phyloP scores from a whole-genome alignment of 2,113 vertebrate genomes.

The Cranoglanis bouderius region DNA sequence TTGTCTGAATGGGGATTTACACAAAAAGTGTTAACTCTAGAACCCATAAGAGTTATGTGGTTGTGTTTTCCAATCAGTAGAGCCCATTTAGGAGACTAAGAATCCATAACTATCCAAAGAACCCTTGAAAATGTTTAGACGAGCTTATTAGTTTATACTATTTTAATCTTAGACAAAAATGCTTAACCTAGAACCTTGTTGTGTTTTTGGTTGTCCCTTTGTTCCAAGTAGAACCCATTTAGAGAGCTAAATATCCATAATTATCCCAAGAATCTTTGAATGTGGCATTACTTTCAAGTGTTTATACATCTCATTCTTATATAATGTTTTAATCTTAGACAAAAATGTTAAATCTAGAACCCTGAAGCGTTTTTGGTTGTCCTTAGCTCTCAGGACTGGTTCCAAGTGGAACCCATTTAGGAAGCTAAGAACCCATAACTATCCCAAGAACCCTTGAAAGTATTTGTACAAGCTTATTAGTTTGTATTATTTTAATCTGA shows the following conservation, averaged over 20 bases:
- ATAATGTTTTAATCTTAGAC: too few relatives aligned
- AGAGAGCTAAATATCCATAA: too few relatives aligned
- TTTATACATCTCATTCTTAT: too few relatives aligned
- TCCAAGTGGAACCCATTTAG: not conserved
- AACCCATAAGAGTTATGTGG: not conserved
- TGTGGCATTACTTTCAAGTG: too few relatives aligned
- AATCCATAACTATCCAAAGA: not conserved
- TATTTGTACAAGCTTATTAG: not conserved
- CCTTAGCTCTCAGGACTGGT: too few relatives aligned
- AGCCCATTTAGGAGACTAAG: not conserved
- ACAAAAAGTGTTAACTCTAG: not conserved
- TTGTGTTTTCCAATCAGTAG: not conserved
- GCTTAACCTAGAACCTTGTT: too few relatives aligned
- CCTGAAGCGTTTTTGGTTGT: not conserved
- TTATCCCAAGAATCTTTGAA: too few relatives aligned
- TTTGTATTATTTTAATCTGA: not conserved
- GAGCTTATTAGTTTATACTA: not conserved
- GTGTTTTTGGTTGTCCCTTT: too few relatives aligned
- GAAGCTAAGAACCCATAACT: not conserved
- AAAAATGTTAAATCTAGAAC: not conserved
- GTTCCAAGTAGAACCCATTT: too few relatives aligned
- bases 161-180: not conserved
- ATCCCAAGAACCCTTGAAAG: not conserved
- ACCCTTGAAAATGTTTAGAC: not conserved
- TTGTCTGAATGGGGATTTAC: not conserved